Conservation (phyloP, 2,113 vertebrate genomes). For the Penelope pileata region DNA sequence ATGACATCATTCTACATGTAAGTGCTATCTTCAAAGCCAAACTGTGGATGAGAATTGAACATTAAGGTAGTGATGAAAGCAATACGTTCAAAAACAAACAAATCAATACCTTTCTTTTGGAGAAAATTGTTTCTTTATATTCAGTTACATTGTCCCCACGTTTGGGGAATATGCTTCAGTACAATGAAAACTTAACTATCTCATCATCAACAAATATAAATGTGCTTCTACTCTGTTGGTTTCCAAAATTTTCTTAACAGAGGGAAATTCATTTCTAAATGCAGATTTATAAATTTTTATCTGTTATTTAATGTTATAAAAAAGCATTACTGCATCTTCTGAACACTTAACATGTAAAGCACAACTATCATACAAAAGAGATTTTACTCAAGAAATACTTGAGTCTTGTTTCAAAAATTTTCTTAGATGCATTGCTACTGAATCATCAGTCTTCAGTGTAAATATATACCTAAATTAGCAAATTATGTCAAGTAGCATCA, state of each 20-base stretch:
- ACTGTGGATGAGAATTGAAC: not conserved
- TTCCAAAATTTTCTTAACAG: not conserved
- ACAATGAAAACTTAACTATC: not conserved
- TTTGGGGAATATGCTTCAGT: not conserved
- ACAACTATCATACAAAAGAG: not conserved
- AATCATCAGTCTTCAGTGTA: constrained; percentile 11
- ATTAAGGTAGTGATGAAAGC: not conserved
- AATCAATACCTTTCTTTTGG: not conserved
- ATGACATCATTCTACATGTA: not conserved
- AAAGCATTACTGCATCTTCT: not conserved
- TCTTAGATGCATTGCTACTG: not conserved
- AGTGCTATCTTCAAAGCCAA: not conserved
- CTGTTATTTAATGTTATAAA: not conserved
- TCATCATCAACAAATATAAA: not conserved
- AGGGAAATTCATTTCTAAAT: not conserved
- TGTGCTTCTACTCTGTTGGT: not conserved
- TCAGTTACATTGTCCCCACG: not conserved
- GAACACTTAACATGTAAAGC: not conserved
- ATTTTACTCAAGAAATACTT: not conserved
- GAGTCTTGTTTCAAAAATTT: not conserved
- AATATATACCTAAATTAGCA: constrained; percentile 16
- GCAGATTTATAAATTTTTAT: not conserved
- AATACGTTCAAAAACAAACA: not conserved
- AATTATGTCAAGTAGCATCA: constrained; percentile 23
- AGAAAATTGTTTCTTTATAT: not conserved